These are phyloP conservation scores for Eutolmus rufibarbis DNA, from an alignment of 2,888 invertebrate genomes.

Conservation along the genomic window DNA sequence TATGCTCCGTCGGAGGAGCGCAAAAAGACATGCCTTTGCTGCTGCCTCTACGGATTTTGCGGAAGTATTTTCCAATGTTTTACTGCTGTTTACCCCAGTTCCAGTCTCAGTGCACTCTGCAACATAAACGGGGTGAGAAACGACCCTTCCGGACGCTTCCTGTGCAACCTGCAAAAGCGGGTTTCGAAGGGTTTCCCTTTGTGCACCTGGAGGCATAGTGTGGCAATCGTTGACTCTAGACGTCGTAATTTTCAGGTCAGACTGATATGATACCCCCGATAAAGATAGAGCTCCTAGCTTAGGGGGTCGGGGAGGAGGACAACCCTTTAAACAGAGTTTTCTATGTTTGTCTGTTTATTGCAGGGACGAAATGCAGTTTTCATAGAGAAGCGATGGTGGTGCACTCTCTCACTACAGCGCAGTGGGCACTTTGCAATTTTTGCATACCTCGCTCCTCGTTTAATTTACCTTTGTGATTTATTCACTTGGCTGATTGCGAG, in stretches of 20 bases:
- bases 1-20: neutral
- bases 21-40: neutral
- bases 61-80: neutral
- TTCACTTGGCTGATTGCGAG: neutral
- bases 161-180: neutral
- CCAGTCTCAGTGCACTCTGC: neutral
- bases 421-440: neutral
- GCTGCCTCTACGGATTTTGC: neutral
- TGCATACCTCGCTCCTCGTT: neutral
- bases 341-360: neutral
- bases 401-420: neutral
- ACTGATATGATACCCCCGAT: neutral
- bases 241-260: conserved; percentile 17
- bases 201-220: neutral
- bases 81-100: conserved; percentile 10
- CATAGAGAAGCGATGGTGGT: neutral
- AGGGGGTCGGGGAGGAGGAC: neutral
- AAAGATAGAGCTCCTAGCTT: neutral
- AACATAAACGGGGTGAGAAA: neutral
- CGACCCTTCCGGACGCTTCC: neutral
- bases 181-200: neutral
- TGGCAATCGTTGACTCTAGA: neutral
- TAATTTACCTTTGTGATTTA: neutral
- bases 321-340: neutral
- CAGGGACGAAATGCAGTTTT: neutral